These are phyloP conservation scores for Mormoops blainvillei DNA, from an alignment of 2,113 vertebrate species.

Conservation along the genomic window DNA sequence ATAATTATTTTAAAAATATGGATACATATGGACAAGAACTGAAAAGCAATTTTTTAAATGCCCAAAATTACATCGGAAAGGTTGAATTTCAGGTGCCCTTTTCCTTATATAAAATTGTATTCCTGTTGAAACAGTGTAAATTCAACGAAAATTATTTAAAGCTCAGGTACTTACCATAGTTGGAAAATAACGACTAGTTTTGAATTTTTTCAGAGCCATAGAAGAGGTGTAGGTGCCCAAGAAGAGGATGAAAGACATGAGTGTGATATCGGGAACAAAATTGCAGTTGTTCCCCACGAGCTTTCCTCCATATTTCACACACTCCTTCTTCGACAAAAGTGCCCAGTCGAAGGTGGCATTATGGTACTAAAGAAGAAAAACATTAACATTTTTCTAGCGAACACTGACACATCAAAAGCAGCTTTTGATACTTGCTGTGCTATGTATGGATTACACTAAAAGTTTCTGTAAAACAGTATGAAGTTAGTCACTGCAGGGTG, in stretches of 20 bases:
- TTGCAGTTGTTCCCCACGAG: constrained; percentile 89
- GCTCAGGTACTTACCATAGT: constrained; percentile 88
- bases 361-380: constrained; percentile 73
- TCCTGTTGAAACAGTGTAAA: neutral
- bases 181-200: constrained; percentile 95
- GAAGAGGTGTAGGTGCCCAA: constrained; percentile 97
- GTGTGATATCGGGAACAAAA: constrained; percentile 93
- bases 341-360: constrained; percentile 87
- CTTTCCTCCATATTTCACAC: constrained; percentile 87
- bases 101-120: neutral
- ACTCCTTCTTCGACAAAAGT: constrained; percentile 86
- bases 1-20: neutral
- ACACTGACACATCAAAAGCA: neutral
- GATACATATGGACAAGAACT: neutral
- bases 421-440: neutral
- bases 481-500: fast-evolving
- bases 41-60: neutral
- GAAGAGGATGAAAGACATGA: constrained; percentile 98
- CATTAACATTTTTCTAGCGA: neutral
- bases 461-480: neutral
- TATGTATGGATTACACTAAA: neutral
- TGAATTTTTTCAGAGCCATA: constrained; percentile 98
- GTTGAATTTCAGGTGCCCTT: neutral
- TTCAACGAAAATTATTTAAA: neutral
- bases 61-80: neutral